Evolutionary conservation across 2,797 vertebrate species (phyloP).

Genomic region (Propithecus deckenii): DNA sequence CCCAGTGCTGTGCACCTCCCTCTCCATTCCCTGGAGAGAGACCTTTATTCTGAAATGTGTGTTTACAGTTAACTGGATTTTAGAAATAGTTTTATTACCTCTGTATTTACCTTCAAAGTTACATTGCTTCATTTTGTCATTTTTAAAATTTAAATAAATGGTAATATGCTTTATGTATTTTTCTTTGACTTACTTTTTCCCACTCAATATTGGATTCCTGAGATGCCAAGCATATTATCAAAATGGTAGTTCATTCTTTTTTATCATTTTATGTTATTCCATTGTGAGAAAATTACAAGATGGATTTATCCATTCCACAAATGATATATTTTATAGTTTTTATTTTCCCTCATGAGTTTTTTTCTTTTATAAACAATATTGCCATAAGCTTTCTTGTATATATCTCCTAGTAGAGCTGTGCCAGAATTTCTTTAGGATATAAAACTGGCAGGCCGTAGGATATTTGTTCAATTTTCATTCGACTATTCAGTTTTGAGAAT

Average conservation of each 20-base stretch:
- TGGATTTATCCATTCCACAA: not conserved
- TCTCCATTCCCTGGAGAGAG: too few species aligned
- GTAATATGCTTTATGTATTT: not conserved
- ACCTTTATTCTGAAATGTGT: not conserved
- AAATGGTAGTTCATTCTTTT: not conserved
- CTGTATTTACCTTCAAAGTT: not conserved
- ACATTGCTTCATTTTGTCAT: not conserved
- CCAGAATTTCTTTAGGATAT: not conserved
- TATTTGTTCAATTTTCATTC: not conserved
- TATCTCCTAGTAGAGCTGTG: not conserved
- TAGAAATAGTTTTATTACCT: not conserved
- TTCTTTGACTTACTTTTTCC: not conserved
- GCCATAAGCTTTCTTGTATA: not conserved
- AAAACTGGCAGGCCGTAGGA: not conserved
- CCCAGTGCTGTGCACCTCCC: accelerated
- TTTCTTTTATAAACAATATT: not conserved
- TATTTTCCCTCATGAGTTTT: not conserved
- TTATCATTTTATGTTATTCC: not conserved
- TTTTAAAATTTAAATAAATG: not conserved
- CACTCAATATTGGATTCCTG: not conserved
- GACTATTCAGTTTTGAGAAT: not conserved
- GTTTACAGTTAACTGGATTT: not conserved
- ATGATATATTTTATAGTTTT: not conserved
- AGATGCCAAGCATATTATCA: not conserved
- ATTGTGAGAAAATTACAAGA: not conserved